Conservation (phyloP, 2,113 vertebrate species). For the Chionodraco myersi region DNA sequence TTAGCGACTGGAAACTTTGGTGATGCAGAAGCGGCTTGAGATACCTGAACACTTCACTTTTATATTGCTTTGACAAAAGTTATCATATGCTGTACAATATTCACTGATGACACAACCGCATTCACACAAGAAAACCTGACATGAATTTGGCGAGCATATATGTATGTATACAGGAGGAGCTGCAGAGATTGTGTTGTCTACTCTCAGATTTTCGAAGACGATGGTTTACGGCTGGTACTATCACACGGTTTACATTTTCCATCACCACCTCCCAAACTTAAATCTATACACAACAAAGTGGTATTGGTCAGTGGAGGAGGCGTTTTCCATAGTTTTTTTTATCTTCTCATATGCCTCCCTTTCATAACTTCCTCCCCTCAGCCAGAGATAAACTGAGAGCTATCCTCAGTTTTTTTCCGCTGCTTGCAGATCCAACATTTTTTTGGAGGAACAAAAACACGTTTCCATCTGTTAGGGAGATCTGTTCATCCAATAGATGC, state of each 20-base stretch:
- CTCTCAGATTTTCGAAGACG: conserved; percentile 46
- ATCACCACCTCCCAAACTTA: conserved; percentile 27
- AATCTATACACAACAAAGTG: conserved; percentile 61
- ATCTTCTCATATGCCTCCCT: conserved; percentile 47
- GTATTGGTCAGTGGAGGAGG: conserved; percentile 16
- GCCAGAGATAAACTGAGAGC: conserved; percentile 57
- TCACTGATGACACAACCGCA: conserved; percentile 60
- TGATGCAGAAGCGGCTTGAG: conserved; percentile 63
- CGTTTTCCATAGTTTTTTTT: conserved; percentile 3
- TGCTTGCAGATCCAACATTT: conserved; percentile 54
- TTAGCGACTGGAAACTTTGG: conserved; percentile 74
- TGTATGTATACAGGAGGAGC: conserved; percentile 51
- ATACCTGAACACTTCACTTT: conserved; percentile 70
- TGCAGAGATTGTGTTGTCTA: conserved; percentile 23
- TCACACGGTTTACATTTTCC: conserved; percentile 61
- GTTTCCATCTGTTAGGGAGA: conserved; percentile 73
- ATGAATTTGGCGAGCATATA: conserved; percentile 61
- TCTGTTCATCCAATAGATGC: conserved; percentile 71
- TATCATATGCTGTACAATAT: conserved; percentile 67
- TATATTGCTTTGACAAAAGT: conserved; percentile 78
- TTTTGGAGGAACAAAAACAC: conserved; percentile 56
- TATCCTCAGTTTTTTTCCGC: conserved; percentile 33
- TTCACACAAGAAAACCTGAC: conserved; percentile 59
- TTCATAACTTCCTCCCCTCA: conserved; percentile 48
- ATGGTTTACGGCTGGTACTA: conserved; percentile 61